A percentile compares a stretch with the other conserved stretches of the same genome.
Conservation (phyloP, 1,140 invertebrate genomes). For the Heliconius congener region DNA sequence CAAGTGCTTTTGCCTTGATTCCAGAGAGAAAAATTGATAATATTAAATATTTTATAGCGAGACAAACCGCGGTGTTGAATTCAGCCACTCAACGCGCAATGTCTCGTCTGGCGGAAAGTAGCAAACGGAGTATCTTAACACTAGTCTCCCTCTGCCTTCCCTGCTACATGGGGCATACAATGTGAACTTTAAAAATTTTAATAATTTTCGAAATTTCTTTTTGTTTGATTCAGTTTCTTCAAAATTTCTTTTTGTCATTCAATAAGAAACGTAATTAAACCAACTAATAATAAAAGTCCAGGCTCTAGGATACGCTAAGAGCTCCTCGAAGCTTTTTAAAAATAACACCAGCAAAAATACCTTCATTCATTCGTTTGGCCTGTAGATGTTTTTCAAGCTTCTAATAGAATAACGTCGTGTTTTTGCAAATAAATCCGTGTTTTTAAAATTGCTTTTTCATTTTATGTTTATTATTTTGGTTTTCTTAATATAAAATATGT, state of each 20-base stretch:
- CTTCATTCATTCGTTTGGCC: background rate
- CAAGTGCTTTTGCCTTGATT: no score
- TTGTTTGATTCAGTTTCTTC: background rate
- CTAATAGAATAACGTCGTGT: slow-evolving; percentile 3
- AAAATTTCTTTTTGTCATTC: background rate
- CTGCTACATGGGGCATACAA: background rate
- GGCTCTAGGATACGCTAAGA: background rate
- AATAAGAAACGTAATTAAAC: slow-evolving; percentile 9
- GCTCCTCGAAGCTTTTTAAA: slow-evolving; percentile 5
- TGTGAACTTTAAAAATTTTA: background rate
- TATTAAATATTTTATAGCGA: no score
- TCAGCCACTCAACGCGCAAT: no score
- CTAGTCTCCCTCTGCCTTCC: no score
- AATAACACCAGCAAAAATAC: slow-evolving; percentile 14
- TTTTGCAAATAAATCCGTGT: background rate
- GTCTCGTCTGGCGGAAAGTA: no score
- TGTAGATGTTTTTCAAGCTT: background rate
- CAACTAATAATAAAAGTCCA: background rate
- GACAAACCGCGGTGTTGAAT: no score
- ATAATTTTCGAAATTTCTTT: background rate
- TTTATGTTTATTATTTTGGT: background rate
- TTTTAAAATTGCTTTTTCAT: background rate
- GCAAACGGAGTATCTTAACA: no score
- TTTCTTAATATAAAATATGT: background rate
- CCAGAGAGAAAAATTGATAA: no score